A percentile compares a stretch with the other conserved stretches of the same genome.
These are phyloP conservation scores for Cottus gobio DNA, from an alignment of 2,113 vertebrate genomes.

Conservation along the genomic window DNA sequence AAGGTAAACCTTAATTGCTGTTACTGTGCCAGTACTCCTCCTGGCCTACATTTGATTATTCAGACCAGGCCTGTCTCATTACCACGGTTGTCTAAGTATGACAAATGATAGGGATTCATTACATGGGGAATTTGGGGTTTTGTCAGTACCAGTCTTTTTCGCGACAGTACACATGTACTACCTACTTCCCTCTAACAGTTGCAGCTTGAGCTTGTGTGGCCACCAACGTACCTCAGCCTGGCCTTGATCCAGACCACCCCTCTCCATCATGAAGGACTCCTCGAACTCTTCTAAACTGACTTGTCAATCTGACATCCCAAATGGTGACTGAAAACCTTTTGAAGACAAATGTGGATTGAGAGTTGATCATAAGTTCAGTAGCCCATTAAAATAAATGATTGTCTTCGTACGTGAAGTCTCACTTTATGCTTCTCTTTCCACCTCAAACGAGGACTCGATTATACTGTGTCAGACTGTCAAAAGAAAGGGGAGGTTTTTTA, in stretches of 20 bases:
- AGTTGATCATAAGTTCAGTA: background rate
- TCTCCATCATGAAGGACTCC: background rate
- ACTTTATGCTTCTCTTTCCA: background rate
- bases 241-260: background rate
- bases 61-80: conserved; percentile 42
- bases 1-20: conserved; percentile 71
- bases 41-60: conserved; percentile 58
- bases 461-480: background rate
- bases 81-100: conserved; percentile 11
- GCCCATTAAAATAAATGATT: background rate
- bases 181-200: conserved; percentile 11
- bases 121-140: background rate
- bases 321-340: background rate
- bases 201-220: background rate
- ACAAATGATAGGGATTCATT: conserved; percentile 8
- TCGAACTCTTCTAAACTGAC: background rate
- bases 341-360: background rate
- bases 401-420: background rate
- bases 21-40: conserved; percentile 56
- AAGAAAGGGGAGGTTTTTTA: background rate
- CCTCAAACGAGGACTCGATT: background rate
- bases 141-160: background rate
- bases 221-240: background rate
- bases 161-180: background rate
- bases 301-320: background rate